These are phyloP conservation scores for Heptranchias perlo DNA, from an alignment of 2,113 vertebrate genomes.

Conservation along the genomic window DNA sequence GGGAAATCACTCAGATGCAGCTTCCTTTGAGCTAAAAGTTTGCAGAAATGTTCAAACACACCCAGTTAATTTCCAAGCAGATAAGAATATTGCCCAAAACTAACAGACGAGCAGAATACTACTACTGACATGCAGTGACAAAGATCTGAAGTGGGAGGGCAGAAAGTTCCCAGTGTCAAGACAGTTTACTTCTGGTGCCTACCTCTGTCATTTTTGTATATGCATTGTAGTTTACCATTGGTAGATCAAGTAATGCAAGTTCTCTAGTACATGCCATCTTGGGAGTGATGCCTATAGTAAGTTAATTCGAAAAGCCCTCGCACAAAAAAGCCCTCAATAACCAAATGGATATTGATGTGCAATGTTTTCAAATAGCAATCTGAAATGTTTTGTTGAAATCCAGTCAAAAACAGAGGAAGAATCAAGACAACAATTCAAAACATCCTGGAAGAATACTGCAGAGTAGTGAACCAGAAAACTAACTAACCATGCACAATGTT, in stretches of 20 bases:
- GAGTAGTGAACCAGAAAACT: background rate
- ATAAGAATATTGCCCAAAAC: background rate
- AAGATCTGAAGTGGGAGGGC: background rate
- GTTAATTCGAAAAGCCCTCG: background rate
- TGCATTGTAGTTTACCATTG: background rate
- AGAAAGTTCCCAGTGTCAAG: background rate
- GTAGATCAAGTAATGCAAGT: background rate
- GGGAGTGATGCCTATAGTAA: background rate
- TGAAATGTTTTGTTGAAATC: background rate
- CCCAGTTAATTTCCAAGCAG: background rate
- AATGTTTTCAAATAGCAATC: background rate
- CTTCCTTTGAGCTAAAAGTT: background rate
- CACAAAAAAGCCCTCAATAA: background rate
- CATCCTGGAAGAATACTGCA: background rate
- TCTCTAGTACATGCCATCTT: background rate
- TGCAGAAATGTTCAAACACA: background rate
- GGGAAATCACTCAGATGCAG: background rate
- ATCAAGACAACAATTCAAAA: background rate
- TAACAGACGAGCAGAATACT: background rate
- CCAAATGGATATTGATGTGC: background rate
- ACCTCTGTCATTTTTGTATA: background rate
- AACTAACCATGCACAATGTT: background rate
- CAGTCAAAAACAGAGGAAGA: background rate
- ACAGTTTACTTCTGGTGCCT: background rate
- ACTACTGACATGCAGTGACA: background rate